These are phyloP conservation scores for Branchellion lobata DNA, from an alignment of 2,888 invertebrate genomes.

Conservation along the genomic window DNA sequence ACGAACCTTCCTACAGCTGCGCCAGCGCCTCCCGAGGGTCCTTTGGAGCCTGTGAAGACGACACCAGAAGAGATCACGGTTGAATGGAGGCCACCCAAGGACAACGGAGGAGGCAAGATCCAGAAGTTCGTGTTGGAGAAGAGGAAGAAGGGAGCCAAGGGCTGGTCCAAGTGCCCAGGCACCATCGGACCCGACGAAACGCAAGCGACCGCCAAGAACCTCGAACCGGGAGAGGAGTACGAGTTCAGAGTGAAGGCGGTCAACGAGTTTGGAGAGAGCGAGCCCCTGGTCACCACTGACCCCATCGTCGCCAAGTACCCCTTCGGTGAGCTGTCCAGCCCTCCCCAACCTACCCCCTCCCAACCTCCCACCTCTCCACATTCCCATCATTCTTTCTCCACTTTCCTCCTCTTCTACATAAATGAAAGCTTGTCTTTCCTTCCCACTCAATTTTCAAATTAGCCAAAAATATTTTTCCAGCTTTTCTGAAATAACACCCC, in stretches of 20 bases:
- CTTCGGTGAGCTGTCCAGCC: constrained; percentile 78
- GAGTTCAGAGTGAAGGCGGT: constrained; percentile 98
- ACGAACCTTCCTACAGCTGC: too few relatives aligned
- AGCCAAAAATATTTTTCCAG: too few relatives aligned
- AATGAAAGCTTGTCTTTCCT: not conserved
- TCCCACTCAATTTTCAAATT: not conserved
- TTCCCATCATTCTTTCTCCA: too few relatives aligned
- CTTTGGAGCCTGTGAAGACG: constrained; percentile 85
- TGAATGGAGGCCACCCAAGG: constrained; percentile 93
- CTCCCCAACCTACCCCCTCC: too few relatives aligned
- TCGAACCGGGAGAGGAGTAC: constrained; percentile 86
- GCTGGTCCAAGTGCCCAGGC: constrained; percentile 58
- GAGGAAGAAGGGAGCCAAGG: constrained; percentile 68
- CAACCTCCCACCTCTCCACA: too few relatives aligned
- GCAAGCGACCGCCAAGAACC: constrained; percentile 75
- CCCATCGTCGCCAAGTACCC: constrained; percentile 94
- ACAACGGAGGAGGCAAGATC: constrained; percentile 89
- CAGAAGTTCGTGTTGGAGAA: constrained; percentile 96
- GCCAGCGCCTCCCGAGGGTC: constrained; percentile 84
- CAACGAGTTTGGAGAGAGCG: constrained; percentile 94
- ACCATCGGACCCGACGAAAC: constrained; percentile 49
- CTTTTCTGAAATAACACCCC: not conserved
- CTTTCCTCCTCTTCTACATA: not conserved
- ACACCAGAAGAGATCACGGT: constrained; percentile 91
- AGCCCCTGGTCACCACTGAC: constrained; percentile 82